Base-by-base conservation (phyloP, 2,888 invertebrate genomes). In the Monoplex corrugatus region DNA sequence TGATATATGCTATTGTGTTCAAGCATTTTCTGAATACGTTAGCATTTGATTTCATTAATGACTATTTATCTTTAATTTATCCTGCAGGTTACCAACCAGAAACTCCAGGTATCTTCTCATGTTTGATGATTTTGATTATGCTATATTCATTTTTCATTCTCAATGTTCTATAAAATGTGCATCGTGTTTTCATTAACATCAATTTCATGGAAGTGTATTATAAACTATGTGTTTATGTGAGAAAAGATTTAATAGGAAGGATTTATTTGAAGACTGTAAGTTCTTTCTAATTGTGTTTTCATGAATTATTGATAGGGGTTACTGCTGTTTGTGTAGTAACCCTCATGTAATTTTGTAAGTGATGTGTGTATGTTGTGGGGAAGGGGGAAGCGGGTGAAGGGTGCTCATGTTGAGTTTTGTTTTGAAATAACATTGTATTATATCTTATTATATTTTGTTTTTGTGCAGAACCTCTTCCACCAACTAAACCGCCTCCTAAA, bases 381-480 rank as follows among this genome's bases (percentile, higher is more conserved):
- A 1, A 0, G n/a, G 68, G 23, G 68, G 6, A 6, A 28, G 68
- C 23, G 68, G 28, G 6, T 1, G 28, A 28, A 28, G 10, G 68
- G 5, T 72, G 10, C n/a, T 2, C n/a, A n/a, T 32, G n/a, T 28
- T 32, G 32, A 28, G n/a, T 32, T 32, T 72, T 72, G n/a, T 32
- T 72, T 10, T 5, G n/a, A 72, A 28, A 72, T 72, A 32, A 10
- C 23, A 10, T 10, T n/a, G 2, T 10, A n/a, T 28, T 28, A 50
- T 50, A 50, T 8, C 8, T 50, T 8, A 13, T 50, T 8, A 50
- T 50, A 50, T 80, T 35, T 80, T 6, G 1, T 63, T 84, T 57
- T 43, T 63, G 63, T 83, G 32, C 88, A 72, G 84, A 43, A 32
- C 72, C 87, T 19, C 82, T 84, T n/a, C 87, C 87, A 40, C 84